Evolutionary conservation across 37 sponge, comb jelly and placozoan species (phyloP).

Genomic region (Spongilla lacustris): DNA sequence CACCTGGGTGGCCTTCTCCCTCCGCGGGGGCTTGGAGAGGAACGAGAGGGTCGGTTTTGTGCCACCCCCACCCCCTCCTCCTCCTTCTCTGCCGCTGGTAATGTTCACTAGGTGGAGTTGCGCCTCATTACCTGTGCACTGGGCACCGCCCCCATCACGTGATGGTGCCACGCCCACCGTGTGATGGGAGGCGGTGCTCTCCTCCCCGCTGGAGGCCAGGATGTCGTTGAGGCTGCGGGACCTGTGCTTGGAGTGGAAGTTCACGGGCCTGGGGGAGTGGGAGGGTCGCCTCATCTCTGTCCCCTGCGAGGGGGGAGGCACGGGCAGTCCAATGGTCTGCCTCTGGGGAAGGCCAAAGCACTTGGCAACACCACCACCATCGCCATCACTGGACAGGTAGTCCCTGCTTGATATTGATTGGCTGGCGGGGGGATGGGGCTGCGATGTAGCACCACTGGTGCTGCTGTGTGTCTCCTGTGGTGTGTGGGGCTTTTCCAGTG

Average conservation of each 20-base stretch:
- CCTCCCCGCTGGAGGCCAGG: background rate
- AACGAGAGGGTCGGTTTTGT: background rate
- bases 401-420: too few species aligned
- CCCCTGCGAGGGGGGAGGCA: background rate
- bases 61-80: too few species aligned
- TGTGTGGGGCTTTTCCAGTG: too few species aligned
- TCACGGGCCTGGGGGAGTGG: background rate
- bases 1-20: background rate
- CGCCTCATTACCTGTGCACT: too few species aligned
- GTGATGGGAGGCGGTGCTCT: background rate
- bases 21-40: background rate
- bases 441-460: too few species aligned
- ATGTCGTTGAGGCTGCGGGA: background rate
- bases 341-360: background rate
- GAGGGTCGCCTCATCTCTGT: too few species aligned
- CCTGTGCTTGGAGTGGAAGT: background rate
- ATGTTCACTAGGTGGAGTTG: too few species aligned
- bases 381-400: too few species aligned
- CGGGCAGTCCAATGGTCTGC: background rate
- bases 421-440: too few species aligned
- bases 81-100: background rate
- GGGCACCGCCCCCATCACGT: background rate
- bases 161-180: background rate
- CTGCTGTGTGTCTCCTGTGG: too few species aligned
- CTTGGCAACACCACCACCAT: too few species aligned